phyloP scores from a whole-genome alignment of 2,797 vertebrate species.

The Enteromius unitaeniatus region DNA sequence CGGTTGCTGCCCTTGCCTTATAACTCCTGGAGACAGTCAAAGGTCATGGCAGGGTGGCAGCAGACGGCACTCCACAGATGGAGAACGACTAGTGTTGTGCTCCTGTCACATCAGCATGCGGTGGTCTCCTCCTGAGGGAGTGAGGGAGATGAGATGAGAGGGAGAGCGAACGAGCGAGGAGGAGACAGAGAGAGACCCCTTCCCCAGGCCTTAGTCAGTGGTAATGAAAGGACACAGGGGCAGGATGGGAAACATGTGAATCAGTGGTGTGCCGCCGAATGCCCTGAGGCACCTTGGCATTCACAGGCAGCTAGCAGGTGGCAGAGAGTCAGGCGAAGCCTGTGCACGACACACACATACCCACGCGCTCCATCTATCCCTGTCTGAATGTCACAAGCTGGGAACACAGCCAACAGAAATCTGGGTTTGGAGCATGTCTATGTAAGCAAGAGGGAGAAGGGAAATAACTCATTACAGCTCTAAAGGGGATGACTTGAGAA shows the following conservation, averaged over 20 bases:
- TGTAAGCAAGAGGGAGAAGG: constrained; percentile 37
- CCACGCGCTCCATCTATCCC: constrained; percentile 40
- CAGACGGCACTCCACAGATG: constrained; percentile 78
- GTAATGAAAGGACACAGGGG: constrained; percentile 46
- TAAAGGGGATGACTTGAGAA: background rate
- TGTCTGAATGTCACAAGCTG: constrained; percentile 65
- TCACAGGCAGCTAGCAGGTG: constrained; percentile 70
- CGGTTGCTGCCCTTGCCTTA: constrained; percentile 71
- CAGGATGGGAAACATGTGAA: constrained; percentile 46
- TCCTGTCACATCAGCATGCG: constrained; percentile 70
- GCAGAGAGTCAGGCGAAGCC: constrained; percentile 56
- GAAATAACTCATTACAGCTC: constrained; percentile 37
- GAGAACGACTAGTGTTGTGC: constrained; percentile 64
- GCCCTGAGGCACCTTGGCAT: constrained; percentile 61
- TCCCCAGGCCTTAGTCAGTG: constrained; percentile 34
- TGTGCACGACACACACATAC: constrained; percentile 36
- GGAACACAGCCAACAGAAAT: constrained; percentile 67
- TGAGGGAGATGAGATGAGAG: constrained; percentile 21
- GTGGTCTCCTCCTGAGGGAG: constrained; percentile 41
- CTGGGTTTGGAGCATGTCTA: constrained; percentile 44
- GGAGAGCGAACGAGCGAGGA: background rate
- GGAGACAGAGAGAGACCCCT: constrained; percentile 13
- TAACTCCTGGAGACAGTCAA: constrained; percentile 79
- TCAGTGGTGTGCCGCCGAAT: constrained; percentile 60
- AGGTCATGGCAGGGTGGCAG: constrained; percentile 70